Evolutionary conservation across 2,888 invertebrate genomes (phyloP), one percentile per base, ranked within the genome.

Genomic region (Megalurothrips usitatus): DNA sequence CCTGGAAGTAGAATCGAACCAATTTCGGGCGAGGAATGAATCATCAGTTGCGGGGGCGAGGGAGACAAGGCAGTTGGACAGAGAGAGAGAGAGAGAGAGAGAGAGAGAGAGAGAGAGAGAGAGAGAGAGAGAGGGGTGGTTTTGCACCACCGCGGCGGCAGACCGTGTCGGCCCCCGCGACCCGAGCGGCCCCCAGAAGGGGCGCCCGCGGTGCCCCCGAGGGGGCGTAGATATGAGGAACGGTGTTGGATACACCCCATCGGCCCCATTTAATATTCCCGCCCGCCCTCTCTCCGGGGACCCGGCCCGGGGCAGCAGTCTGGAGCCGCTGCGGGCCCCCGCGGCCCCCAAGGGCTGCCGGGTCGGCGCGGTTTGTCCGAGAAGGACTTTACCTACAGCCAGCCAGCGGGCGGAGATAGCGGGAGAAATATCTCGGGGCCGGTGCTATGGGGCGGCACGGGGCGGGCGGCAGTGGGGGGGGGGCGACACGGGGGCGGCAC

Each of bases 231-330:
- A 75, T 75, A 75, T 75, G 68, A 75, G 68, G 68, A 23, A 75
- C 68, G 68, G 68, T 75, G 68, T 75, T 75, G 68, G 68, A 75
- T 75, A 26, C 68, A 75, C 68, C 68, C 68, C 68, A 75, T 75
- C 68, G 68, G 68, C 68, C 68, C 68, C 68, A 75, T 75, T 75
- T 75, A 75, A 75, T 75, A 75, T 58, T 58, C 58, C 58, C 58
- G 19, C 58, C 58, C 58, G 19, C 34, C 34, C 34, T 6, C 34
- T 43, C 34, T 6, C 34, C 34, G 34, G 34, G n/a, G n/a, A n/a
- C n/a, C n/a, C n/a, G n/a, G n/a, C n/a, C n/a, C n/a, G n/a, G n/a
- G n/a, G n/a, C n/a, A n/a, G n/a, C n/a, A n/a, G n/a, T n/a, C n/a
- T n/a, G n/a, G n/a, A n/a, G n/a, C n/a, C n/a, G n/a, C n/a, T n/a